Evolutionary conservation across 1,140 invertebrate genomes (phyloP), one percentile per base, ranked within the genome.

Genomic region (Ruditapes philippinarum): DNA sequence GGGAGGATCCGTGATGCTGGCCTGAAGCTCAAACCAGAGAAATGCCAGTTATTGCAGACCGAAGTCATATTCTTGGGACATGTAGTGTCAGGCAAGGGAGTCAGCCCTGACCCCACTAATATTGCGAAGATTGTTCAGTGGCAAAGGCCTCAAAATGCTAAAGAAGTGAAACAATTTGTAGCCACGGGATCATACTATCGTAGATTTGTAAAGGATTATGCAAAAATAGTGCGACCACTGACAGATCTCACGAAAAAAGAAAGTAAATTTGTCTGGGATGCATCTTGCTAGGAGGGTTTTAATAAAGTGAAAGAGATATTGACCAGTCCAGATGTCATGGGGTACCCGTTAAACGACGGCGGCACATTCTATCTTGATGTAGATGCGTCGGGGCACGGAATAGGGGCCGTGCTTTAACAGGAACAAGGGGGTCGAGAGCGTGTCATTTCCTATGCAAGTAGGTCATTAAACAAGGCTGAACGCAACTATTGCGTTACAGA

Each of bases 11-110:
- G 62, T 4, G 22, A 45, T 36, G 51, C 60, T 19, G 65, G 40
- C 40, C 89, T 97, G 1, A 96, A 95, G 25, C 91, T 96, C 0
- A 96, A 96, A 40, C 90, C 91, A n/a, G 57, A 17, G 17, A 92
- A 91, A 80, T 92, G 91, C 85, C 31, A 85, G 0, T 91, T 91
- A n/a, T n/a, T n/a, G n/a, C n/a, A n/a, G n/a, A n/a, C n/a, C n/a
- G n/a, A n/a, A n/a, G n/a, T n/a, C n/a, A n/a, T n/a, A n/a, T n/a
- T n/a, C n/a, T n/a, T n/a, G n/a, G n/a, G n/a, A n/a, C n/a, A n/a
- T n/a, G n/a, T n/a, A n/a, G n/a, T n/a, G n/a, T n/a, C n/a, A n/a
- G n/a, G n/a, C n/a, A n/a, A n/a, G n/a, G n/a, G n/a, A n/a, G n/a
- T n/a, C n/a, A n/a, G n/a, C n/a, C n/a, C n/a, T n/a, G n/a, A n/a